Evolutionary conservation across 2,113 vertebrate genomes (phyloP).

Genomic region (Prionailurus bengalensis): DNA sequence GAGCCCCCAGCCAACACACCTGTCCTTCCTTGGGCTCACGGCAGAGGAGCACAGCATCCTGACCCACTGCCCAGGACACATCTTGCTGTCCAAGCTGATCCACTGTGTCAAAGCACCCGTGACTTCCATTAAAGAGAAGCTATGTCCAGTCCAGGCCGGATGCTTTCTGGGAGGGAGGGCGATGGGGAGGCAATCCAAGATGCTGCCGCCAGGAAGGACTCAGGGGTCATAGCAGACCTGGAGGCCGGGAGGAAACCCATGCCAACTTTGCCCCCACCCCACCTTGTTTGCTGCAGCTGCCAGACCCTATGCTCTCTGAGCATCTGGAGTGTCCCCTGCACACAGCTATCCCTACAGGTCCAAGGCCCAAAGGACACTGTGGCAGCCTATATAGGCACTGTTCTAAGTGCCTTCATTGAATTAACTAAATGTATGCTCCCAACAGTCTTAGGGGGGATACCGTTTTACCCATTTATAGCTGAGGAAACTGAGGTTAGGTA

Average conservation of each 20-base stretch:
- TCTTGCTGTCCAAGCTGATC: not conserved
- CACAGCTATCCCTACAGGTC: not conserved
- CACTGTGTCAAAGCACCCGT: not conserved
- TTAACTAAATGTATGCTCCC: not conserved
- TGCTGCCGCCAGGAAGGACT: not conserved
- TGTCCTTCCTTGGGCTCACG: not conserved
- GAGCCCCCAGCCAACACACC: not conserved
- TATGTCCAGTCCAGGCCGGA: not conserved
- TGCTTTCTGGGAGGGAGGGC: not conserved
- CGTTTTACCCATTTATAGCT: not conserved
- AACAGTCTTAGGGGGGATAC: not conserved
- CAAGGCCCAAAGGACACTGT: not conserved
- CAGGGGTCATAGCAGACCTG: not conserved
- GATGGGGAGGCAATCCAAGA: not conserved
- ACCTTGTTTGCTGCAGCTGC: not conserved
- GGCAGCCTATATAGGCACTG: not conserved
- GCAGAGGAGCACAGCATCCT: not conserved
- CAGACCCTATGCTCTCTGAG: not conserved
- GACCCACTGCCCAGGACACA: not conserved
- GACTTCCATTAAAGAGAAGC: constrained; percentile 70
- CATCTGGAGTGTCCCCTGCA: not conserved
- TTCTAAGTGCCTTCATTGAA: not conserved
- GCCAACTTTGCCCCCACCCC: not conserved
- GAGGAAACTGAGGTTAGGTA: not conserved
- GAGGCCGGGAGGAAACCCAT: not conserved